Evolutionary conservation across 2,797 vertebrate species (phyloP).

Genomic region (Synanceia verrucosa): DNA sequence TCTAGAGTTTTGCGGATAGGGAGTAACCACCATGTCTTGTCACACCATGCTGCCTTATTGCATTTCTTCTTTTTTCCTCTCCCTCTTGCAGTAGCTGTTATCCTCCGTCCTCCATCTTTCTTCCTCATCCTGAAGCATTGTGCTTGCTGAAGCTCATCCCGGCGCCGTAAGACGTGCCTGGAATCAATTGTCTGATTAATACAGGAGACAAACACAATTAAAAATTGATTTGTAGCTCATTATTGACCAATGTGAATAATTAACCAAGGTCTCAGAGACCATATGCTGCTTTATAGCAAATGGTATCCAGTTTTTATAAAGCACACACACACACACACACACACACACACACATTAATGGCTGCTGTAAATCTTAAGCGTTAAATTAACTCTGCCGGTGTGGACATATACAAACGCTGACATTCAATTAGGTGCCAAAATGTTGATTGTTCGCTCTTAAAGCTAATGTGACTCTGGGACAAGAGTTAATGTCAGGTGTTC

Average conservation of each 20-base stretch:
- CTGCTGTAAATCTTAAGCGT: slow-evolving; percentile 6
- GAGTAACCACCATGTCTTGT: slow-evolving; percentile 24
- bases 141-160: slow-evolving; percentile 34
- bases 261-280: slow-evolving; percentile 49
- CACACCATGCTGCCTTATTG: slow-evolving; percentile 14
- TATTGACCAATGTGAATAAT: slow-evolving; percentile 75
- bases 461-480: not conserved
- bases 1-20: not conserved
- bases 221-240: slow-evolving; percentile 71
- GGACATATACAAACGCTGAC: slow-evolving; percentile 3
- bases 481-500: slow-evolving; percentile 26
- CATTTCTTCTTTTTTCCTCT: slow-evolving; percentile 8
- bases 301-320: not conserved
- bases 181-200: slow-evolving; percentile 71
- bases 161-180: slow-evolving; percentile 42
- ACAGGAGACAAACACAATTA: slow-evolving; percentile 75
- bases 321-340: not conserved
- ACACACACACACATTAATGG: not conserved
- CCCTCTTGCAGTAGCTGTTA: slow-evolving; percentile 11
- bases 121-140: slow-evolving; percentile 21
- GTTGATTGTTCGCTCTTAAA: slow-evolving; percentile 11
- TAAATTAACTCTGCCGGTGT: not conserved
- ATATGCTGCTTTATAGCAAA: not conserved
- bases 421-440: not conserved
- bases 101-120: slow-evolving; percentile 27